Evolutionary conservation across 2,888 invertebrate genomes (phyloP), one percentile per base, ranked within the genome.

Genomic region (Pristionchus exspectatus): DNA sequence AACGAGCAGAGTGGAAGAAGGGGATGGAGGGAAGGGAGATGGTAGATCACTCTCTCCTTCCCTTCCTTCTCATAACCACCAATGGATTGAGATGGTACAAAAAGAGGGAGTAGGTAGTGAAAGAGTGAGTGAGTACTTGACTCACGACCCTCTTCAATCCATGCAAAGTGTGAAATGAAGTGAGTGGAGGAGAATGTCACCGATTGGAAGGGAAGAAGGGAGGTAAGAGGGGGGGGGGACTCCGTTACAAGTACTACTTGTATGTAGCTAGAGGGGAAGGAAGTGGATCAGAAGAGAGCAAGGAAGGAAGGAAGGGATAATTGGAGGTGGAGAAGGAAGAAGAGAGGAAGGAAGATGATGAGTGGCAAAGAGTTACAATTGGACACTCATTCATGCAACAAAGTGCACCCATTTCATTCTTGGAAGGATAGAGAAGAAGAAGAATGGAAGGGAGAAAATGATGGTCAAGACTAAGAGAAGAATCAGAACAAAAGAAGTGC

Each of bases 171-270:
- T 63, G 21, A 69, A 56, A 81, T 66, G 33, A 86, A 81, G 59
- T 50, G 90, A 91, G 90, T 86, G 83, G 33, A 86, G 63, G 59
- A 69, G 90, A 90, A 88, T 83, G 83, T 44, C 87, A 86, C n/a
- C 54, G 86, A 87, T 66, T 56, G 72, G 38, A 38, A 69, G 87
- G 54, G 88, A 88, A n/a, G 66, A 59, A 77, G 89, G 74, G 88
- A 38, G 38, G 38, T 2, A 38, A 38, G 38, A 5, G 38, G 5
- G 50, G 44, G 56, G 66, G 89, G 74, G 88, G n/a, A 38, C 24
- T 56, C 56, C 30, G 30, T 54, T 54, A 38, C 38, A 54, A 27
- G 50, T 50, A 84, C 50, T 69, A 69, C 69, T 50, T 38, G 81
- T 38, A 81, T 16, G 21, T 21, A 33, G 12, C 38, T 38, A 33